Conservation (phyloP, 2,888 invertebrate species). For the Apodemia duryi region DNA sequence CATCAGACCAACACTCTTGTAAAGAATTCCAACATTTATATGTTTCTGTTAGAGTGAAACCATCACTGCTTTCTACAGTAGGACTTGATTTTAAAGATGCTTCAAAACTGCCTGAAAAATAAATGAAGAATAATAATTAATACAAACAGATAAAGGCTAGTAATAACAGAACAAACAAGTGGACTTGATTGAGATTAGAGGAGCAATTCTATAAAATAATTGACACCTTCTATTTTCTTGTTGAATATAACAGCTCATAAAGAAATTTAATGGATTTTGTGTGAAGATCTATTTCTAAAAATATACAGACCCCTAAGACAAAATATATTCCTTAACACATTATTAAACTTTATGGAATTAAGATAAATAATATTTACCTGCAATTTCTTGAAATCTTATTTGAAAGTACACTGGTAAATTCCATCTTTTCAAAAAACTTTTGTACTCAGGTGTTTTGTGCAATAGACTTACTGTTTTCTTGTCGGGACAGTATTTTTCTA, state of each 20-base stretch:
- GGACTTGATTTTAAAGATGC: slow-evolving; percentile 51
- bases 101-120: slow-evolving; percentile 61
- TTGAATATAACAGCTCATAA: too few species aligned
- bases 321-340: neutral
- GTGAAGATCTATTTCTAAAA: too few species aligned
- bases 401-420: slow-evolving; percentile 98
- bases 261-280: too few species aligned
- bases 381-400: slow-evolving; percentile 96
- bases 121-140: neutral
- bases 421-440: slow-evolving; percentile 91
- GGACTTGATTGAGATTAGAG: neutral
- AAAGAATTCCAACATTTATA: slow-evolving; percentile 68
- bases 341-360: neutral
- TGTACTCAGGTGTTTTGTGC: slow-evolving; percentile 84
- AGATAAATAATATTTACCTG: slow-evolving; percentile 65
- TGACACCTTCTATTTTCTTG: too few species aligned
- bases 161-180: neutral
- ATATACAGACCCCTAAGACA: neutral
- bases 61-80: slow-evolving; percentile 48
- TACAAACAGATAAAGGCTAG: neutral
- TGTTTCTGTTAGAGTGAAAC: slow-evolving; percentile 71
- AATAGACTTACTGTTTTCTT: slow-evolving; percentile 80
- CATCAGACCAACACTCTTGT: slow-evolving; percentile 85
- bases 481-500: slow-evolving; percentile 83
- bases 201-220: too few species aligned